These are phyloP conservation scores for Fundulus diaphanus DNA, from an alignment of 2,797 vertebrate genomes.

Conservation along the genomic window DNA sequence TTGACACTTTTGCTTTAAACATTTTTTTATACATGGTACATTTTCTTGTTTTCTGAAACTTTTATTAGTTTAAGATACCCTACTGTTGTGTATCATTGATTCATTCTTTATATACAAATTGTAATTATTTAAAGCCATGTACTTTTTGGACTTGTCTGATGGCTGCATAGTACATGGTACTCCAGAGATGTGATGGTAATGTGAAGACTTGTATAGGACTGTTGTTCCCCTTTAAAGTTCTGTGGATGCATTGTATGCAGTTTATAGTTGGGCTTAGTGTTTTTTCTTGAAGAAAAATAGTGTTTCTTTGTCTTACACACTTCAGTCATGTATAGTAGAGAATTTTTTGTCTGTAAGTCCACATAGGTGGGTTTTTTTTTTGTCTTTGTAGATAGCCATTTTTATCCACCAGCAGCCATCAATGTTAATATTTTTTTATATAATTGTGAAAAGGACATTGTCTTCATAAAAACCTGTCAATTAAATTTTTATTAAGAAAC, in stretches of 20 bases:
- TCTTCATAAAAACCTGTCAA: slow-evolving; percentile 52
- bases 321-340: slow-evolving; percentile 48
- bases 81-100: slow-evolving; percentile 45
- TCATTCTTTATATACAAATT: slow-evolving; percentile 33
- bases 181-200: slow-evolving; percentile 48
- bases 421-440: slow-evolving; percentile 51
- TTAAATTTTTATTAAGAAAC: slow-evolving; percentile 62
- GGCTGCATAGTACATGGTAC: slow-evolving; percentile 33
- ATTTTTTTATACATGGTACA: slow-evolving; percentile 67
- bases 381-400: slow-evolving; percentile 45
- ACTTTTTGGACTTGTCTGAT: slow-evolving; percentile 16
- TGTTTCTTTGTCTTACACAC: slow-evolving; percentile 43
- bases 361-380: slow-evolving; percentile 28
- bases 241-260: slow-evolving; percentile 72
- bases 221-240: slow-evolving; percentile 46
- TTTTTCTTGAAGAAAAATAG: slow-evolving; percentile 53
- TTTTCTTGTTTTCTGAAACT: slow-evolving; percentile 25
- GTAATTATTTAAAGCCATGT: slow-evolving; percentile 28
- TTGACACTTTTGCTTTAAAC: slow-evolving; percentile 49
- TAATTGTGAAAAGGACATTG: slow-evolving; percentile 45
- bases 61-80: slow-evolving; percentile 26
- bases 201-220: slow-evolving; percentile 65
- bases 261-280: slow-evolving; percentile 50
- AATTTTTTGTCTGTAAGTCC: slow-evolving; percentile 49
- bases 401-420: slow-evolving; percentile 54